Evolutionary conservation across 2,888 invertebrate genomes (phyloP).

Genomic region (Watsonalla binaria): DNA sequence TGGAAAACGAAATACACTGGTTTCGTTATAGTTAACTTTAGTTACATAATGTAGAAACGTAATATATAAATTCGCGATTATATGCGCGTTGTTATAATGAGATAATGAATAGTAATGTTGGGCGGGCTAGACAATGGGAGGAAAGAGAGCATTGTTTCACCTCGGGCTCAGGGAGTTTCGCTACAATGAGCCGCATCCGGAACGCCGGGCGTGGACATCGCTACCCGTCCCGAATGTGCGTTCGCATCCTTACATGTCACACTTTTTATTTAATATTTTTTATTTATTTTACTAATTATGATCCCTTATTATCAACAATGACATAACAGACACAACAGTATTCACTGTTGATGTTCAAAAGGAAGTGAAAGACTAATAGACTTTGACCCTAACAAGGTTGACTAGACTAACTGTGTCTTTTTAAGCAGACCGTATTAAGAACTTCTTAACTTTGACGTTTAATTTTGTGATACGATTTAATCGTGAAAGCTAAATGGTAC

Average conservation of each 20-base stretch:
- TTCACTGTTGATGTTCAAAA: too few relatives aligned
- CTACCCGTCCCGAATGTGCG: background rate
- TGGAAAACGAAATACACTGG: background rate
- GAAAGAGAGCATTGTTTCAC: conserved; percentile 74
- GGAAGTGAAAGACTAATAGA: too few relatives aligned
- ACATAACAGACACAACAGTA: too few relatives aligned
- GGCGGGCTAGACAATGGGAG: conserved; percentile 62
- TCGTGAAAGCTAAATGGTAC: too few relatives aligned
- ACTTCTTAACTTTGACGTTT: too few relatives aligned
- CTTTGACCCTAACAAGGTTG: too few relatives aligned
- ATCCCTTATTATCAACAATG: background rate
- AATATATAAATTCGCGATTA: conserved; percentile 1
- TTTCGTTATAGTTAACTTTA: background rate
- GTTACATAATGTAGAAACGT: background rate
- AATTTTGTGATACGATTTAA: too few relatives aligned
- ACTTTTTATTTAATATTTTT: background rate
- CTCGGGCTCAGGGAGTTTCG: conserved; percentile 71
- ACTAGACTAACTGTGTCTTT: too few relatives aligned
- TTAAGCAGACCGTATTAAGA: too few relatives aligned
- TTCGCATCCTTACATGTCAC: background rate
- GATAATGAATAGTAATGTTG: conserved; percentile 29
- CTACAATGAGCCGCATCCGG: conserved; percentile 76
- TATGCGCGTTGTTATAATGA: background rate
- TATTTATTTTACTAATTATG: background rate
- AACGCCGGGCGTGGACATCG: conserved; percentile 42